phyloP scores from a whole-genome alignment of 1,140 invertebrate species.

The Drosophila nebulosa region DNA sequence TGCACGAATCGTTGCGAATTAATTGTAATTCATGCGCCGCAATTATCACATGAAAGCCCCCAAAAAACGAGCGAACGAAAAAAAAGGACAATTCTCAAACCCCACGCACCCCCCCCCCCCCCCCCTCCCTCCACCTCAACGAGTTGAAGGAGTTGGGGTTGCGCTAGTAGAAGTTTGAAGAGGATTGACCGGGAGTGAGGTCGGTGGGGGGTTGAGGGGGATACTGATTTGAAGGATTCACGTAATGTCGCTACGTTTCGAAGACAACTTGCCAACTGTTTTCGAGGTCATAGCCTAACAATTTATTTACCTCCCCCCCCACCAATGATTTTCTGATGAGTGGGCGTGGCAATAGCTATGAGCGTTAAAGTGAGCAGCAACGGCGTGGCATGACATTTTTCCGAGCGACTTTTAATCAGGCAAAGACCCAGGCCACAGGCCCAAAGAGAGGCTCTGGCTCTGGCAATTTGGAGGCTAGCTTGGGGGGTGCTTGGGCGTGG shows the following conservation, averaged over 20 bases:
- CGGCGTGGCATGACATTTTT: constrained; percentile 63
- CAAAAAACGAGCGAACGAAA: not conserved
- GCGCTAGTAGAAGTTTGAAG: not conserved
- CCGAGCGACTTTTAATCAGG: constrained; percentile 27
- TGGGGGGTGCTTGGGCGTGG: not conserved
- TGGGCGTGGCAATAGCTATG: constrained; percentile 73
- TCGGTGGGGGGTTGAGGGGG: not conserved
- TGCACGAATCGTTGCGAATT: constrained; percentile 74
- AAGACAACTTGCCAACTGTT: constrained; percentile 73
- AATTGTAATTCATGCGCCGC: constrained; percentile 78
- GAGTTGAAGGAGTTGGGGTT: not conserved
- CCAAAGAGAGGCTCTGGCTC: not conserved
- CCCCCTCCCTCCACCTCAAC: not conserved
- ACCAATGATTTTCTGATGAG: constrained; percentile 50
- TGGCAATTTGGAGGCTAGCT: too few species aligned
- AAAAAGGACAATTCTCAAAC: not conserved
- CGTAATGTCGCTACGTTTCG: constrained; percentile 39
- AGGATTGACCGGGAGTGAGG: not conserved
- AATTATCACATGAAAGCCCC: constrained; percentile 72
- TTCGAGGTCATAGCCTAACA: constrained; percentile 77
- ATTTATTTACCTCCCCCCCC: constrained; percentile 41
- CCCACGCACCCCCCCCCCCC: not conserved
- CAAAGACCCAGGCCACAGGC: constrained; percentile 7
- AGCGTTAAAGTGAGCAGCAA: constrained; percentile 74
- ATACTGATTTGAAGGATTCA: not conserved